phyloP scores from a whole-genome alignment of 2,888 invertebrate genomes.

The Cancer borealis region DNA sequence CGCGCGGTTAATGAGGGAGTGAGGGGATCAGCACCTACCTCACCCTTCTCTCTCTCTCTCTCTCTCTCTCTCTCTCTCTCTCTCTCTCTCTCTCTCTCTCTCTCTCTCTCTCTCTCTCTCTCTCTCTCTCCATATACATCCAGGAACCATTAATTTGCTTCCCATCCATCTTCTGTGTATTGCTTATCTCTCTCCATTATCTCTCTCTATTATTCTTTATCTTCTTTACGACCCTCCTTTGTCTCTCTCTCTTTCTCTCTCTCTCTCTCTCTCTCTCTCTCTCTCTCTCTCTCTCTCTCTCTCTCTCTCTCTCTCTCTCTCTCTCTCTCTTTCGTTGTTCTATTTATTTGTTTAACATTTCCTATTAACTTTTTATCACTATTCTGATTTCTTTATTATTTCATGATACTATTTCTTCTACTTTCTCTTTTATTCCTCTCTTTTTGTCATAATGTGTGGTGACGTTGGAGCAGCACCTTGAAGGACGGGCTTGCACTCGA shows the following conservation, averaged over 20 bases:
- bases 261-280: constrained; percentile 31
- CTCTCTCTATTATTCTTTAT: background rate
- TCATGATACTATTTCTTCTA: no score
- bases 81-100: constrained; percentile 20
- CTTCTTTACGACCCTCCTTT: background rate
- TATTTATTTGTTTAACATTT: no score
- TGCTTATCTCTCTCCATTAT: background rate
- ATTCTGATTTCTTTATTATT: no score
- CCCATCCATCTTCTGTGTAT: background rate
- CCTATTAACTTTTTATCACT: no score
- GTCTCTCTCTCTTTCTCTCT: background rate
- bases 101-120: constrained; percentile 20
- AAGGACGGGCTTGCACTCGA: no score
- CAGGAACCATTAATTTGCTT: background rate
- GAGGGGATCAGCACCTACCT: constrained; percentile 18
- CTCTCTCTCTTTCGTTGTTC: no score
- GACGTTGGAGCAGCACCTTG: no score
- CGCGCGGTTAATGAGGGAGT: constrained; percentile 18
- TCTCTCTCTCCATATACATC: background rate
- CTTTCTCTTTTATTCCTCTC: background rate
- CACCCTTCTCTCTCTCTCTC: background rate
- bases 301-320: background rate
- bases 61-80: background rate
- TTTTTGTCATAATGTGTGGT: no score
- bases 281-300: background rate